Percentiles rank a stretch among this genome's conserved stretches.
phyloP scores from a whole-genome alignment of 2,797 vertebrate genomes.

The Nothura maculosa region DNA sequence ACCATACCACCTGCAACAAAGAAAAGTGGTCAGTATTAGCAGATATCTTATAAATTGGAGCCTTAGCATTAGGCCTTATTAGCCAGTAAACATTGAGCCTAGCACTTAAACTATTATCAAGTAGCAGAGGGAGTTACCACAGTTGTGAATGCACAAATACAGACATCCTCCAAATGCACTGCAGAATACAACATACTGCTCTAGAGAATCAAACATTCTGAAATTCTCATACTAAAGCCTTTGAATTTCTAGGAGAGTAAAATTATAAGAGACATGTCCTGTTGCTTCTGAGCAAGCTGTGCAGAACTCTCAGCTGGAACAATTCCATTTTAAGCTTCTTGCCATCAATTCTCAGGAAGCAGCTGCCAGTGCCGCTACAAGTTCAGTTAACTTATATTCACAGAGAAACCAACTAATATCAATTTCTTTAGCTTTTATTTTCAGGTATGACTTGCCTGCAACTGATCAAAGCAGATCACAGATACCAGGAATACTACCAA shows the following conservation, averaged over 20 bases:
- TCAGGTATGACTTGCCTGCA: neutral
- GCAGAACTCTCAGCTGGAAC: neutral
- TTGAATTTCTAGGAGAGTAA: neutral
- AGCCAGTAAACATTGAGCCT: no score
- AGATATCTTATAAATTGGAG: neutral
- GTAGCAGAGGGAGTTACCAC: no score
- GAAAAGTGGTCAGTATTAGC: conserved; percentile 1
- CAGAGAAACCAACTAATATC: neutral
- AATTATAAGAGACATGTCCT: neutral
- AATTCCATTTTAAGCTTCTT: neutral
- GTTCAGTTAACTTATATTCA: neutral
- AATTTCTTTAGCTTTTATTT: neutral
- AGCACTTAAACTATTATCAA: neutral
- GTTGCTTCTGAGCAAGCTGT: neutral
- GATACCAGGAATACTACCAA: neutral
- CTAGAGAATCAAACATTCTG: neutral
- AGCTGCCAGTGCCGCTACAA: neutral
- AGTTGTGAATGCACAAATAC: neutral
- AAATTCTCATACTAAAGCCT: neutral
- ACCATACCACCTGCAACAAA: conserved; percentile 95
- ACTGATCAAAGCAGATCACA: neutral
- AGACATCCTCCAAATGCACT: neutral
- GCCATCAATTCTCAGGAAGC: neutral
- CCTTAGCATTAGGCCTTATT: neutral
- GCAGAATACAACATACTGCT: neutral